Conservation (phyloP, 2,797 vertebrate genomes). For the Picus viridis region DNA sequence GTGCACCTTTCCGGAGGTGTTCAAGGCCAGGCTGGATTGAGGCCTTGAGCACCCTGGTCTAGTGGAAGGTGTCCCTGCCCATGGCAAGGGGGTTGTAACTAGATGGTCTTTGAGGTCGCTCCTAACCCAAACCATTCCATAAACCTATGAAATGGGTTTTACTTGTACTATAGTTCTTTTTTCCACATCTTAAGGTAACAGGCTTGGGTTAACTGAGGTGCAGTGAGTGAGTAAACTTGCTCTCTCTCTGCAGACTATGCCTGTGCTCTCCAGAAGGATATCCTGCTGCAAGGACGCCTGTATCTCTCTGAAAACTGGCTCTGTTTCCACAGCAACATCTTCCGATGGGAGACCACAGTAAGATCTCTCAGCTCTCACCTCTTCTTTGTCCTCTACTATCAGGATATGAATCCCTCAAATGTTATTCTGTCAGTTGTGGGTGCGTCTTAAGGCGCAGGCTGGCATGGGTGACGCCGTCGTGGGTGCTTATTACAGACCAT, state of each 20-base stretch:
- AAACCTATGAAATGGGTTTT: neutral
- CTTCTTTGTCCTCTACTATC: neutral
- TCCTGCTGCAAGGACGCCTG: conserved; percentile 91
- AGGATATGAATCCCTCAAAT: neutral
- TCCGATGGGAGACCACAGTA: conserved; percentile 92
- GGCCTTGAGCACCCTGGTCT: no score
- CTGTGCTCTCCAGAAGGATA: conserved; percentile 94
- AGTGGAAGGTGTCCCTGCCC: no score
- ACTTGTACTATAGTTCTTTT: neutral
- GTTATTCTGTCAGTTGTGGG: no score
- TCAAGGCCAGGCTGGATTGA: no score
- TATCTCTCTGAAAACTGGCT: conserved; percentile 93
- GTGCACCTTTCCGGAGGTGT: no score
- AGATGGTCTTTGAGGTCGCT: no score
- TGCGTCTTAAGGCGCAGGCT: no score
- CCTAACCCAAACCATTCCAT: no score
- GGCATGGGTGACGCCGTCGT: no score
- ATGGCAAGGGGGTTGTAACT: no score
- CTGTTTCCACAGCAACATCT: conserved; percentile 97
- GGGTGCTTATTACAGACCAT: no score
- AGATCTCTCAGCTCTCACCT: conserved; percentile 33
- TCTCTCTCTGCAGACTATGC: conserved; percentile 84
- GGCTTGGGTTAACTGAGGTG: neutral
- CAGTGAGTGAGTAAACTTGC: conserved; percentile 8
- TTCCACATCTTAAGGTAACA: neutral